These are phyloP conservation scores for Temnothorax curvispinosus DNA, from an alignment of 1,140 invertebrate species.

Conservation along the genomic window DNA sequence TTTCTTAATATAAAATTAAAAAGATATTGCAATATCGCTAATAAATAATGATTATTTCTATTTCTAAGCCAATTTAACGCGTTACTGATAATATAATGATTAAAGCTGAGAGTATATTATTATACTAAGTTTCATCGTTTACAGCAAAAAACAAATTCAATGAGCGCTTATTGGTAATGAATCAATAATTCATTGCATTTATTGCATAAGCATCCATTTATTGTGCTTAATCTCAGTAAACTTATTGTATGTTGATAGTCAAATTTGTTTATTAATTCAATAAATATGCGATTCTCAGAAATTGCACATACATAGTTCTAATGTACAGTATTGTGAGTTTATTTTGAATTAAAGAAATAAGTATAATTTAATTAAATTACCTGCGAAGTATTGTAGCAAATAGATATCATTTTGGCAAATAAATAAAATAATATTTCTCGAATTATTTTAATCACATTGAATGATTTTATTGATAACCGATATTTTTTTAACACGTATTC, in stretches of 20 bases:
- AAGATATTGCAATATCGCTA: not conserved
- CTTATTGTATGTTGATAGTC: not conserved
- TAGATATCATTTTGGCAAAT: not conserved
- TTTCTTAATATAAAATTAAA: not conserved
- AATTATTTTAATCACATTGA: not conserved
- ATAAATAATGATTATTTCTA: not conserved
- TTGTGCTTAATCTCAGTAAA: constrained; percentile 1
- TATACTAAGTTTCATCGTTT: not conserved
- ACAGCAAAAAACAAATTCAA: not conserved
- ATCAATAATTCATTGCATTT: not conserved
- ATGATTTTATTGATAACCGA: not conserved
- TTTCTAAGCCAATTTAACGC: not conserved
- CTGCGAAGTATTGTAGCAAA: not conserved
- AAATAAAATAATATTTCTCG: not conserved
- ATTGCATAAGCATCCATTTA: not conserved
- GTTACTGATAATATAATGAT: not conserved
- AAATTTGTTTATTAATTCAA: constrained; percentile 15
- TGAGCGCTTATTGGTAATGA: not conserved
- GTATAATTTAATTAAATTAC: not conserved
- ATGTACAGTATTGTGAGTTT: not conserved
- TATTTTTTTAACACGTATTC: not conserved
- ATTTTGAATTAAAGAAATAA: not conserved
- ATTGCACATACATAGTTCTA: not conserved
- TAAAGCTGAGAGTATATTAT: not conserved
- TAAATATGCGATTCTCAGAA: not conserved